Evolutionary conservation across 2,797 vertebrate genomes (phyloP).

Genomic region (Dryobates pubescens): DNA sequence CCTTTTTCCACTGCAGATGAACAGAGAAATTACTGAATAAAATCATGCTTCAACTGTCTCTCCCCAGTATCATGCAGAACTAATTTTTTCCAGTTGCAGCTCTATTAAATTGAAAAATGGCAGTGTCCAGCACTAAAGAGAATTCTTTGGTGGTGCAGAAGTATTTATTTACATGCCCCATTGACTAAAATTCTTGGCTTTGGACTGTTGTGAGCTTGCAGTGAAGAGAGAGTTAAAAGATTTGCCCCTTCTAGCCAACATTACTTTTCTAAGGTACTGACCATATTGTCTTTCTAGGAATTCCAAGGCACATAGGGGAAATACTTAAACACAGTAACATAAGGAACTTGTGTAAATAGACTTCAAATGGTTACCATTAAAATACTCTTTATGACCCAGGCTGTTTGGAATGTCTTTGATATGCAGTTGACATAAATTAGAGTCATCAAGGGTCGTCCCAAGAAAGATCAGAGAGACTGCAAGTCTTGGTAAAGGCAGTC

Average conservation of each 20-base stretch:
- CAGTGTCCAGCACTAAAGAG: conserved; percentile 69
- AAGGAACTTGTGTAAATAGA: conserved; percentile 72
- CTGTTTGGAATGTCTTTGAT: conserved; percentile 88
- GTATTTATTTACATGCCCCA: conserved; percentile 55
- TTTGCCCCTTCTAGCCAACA: background rate
- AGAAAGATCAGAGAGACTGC: conserved; percentile 83
- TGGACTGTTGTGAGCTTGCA: conserved; percentile 22
- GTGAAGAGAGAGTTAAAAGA: background rate
- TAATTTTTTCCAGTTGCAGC: conserved; percentile 77
- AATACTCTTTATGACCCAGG: conserved; percentile 78
- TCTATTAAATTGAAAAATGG: conserved; percentile 79
- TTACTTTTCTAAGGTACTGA: background rate
- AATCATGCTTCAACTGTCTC: conserved; percentile 69
- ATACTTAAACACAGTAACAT: conserved; percentile 36
- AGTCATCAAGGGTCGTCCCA: conserved; percentile 79
- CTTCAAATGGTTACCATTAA: conserved; percentile 76
- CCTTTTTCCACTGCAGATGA: conserved; percentile 72
- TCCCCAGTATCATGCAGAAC: conserved; percentile 74
- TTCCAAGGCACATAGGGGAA: background rate
- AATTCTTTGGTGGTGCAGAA: conserved; percentile 68
- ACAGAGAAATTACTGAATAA: conserved; percentile 74
- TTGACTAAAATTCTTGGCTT: conserved; percentile 58
- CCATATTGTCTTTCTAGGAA: background rate
- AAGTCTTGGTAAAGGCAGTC: conserved; percentile 75
- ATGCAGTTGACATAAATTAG: conserved; percentile 88